Evolutionary conservation across 2,797 vertebrate genomes (phyloP), one percentile per base, ranked within the genome.

Genomic region (Sardinella longiceps): DNA sequence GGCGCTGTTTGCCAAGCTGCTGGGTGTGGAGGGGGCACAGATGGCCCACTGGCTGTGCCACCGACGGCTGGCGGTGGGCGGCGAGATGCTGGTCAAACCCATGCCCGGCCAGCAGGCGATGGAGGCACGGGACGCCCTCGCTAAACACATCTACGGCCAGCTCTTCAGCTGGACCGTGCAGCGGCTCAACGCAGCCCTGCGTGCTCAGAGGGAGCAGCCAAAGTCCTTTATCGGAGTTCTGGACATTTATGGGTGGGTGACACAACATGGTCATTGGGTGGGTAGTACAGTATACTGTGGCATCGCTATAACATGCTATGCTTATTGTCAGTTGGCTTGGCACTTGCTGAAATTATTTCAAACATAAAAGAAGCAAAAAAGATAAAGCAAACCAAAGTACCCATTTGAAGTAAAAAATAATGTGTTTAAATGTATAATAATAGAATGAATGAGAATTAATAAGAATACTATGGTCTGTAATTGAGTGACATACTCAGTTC

Each of bases 31-130:
- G 58, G 88, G 87, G 0, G 28, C 91, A 14, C 96, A 96, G 92
- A 92, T 95, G 90, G 93, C 83, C 0, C 92, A 94, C 89, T 97
- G 96, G 96, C 90, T 97, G 80, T 97, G 96, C 86, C 94, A 97
- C 85, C 93, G 91, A 87, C 93, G 93, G 84, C 91, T 96, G 85
- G 90, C 94, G 33, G 93, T 96, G 0, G 93, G 94, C 1, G 95
- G 94, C 0, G 95, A 96, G 91, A 94, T 94, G 87, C 89, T 94
- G 85, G 89, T 96, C 84, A 96, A 96, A 86, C 94, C 94, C 0
- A 94, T 95, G 90, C 87, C 93, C 0, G 92, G 93, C 43, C 94
- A 94, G 88, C 94, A 96, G 91, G 94, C 93, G 0, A 11, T 92
- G 0, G 90, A 92, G 18, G 93, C 94, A 53, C 86, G 92, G 53